A percentile compares a stretch with the other conserved stretches of the same genome.
Conservation (phyloP, 2,888 invertebrate species). For the Acanthosepion lycidas region DNA sequence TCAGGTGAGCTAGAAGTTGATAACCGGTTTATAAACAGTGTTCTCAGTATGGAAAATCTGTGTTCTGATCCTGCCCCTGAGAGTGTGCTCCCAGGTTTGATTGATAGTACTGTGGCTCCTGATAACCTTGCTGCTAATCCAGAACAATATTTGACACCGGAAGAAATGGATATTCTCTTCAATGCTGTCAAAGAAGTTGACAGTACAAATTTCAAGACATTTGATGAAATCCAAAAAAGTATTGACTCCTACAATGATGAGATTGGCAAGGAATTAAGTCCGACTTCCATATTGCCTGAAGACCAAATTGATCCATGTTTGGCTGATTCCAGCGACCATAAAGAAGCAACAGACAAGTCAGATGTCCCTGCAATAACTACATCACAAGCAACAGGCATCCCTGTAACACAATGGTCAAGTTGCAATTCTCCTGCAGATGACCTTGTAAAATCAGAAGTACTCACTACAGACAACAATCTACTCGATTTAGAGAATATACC, state of each 20-base stretch:
- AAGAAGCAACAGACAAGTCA: background rate
- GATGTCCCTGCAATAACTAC: background rate
- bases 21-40: constrained; percentile 67
- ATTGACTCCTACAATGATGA: background rate
- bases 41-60: constrained; percentile 66
- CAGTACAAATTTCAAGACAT: constrained; percentile 43
- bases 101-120: constrained; percentile 54
- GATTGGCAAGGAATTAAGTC: background rate
- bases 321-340: background rate
- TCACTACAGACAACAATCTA: background rate
- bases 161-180: constrained; percentile 64
- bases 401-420: background rate
- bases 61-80: background rate
- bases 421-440: background rate
- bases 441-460: background rate
- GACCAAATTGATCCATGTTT: constrained; percentile 23
- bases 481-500: constrained; percentile 41
- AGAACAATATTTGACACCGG: constrained; percentile 58
- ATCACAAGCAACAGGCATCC: background rate
- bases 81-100: constrained; percentile 2
- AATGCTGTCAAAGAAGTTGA: constrained; percentile 67
- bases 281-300: background rate
- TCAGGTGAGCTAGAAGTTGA: constrained; percentile 60
- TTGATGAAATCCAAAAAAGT: too few species aligned
- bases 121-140: constrained; percentile 58